A percentile compares a stretch with the other conserved stretches of the same genome.
Evolutionary conservation across 2,113 vertebrate genomes (phyloP).

Genomic region (Xyrauchen texanus): DNA sequence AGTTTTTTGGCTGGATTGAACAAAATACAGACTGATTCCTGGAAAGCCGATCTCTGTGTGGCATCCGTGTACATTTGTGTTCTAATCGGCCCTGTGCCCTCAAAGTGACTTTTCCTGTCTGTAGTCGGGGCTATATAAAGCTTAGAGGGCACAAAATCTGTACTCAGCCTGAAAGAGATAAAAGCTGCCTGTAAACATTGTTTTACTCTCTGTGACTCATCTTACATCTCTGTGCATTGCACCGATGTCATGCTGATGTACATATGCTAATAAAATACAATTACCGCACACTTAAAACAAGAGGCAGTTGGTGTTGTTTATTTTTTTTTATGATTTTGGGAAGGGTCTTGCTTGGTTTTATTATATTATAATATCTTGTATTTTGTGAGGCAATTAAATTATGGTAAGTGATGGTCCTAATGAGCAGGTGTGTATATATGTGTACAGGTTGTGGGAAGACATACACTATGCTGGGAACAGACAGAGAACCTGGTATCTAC

Average conservation of each 20-base stretch:
- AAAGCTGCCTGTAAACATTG: slow-evolving; percentile 27
- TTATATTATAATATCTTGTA: neutral
- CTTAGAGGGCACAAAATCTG: slow-evolving; percentile 15
- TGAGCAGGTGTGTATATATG: neutral
- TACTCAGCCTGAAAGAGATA: neutral
- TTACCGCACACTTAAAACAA: too few species aligned
- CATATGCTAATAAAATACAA: neutral
- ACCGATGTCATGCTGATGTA: neutral
- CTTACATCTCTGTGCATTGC: slow-evolving; percentile 6
- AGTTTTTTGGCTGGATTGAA: too few species aligned
- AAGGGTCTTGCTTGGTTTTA: neutral
- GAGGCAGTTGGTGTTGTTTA: too few species aligned
- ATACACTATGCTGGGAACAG: slow-evolving; percentile 92
- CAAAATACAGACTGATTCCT: neutral
- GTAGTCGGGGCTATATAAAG: slow-evolving; percentile 27
- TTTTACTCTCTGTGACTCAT: slow-evolving; percentile 16
- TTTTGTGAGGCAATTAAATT: neutral
- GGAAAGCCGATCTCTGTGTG: slow-evolving; percentile 5
- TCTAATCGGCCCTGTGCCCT: slow-evolving; percentile 27
- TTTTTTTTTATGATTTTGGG: neutral
- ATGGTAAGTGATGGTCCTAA: neutral
- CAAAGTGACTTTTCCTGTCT: slow-evolving; percentile 23
- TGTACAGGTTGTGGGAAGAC: slow-evolving; percentile 89
- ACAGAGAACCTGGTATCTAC: slow-evolving; percentile 87
- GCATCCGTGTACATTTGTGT: neutral